These are phyloP conservation scores for Menidia menidia DNA, from an alignment of 2,797 vertebrate species.

Conservation along the genomic window DNA sequence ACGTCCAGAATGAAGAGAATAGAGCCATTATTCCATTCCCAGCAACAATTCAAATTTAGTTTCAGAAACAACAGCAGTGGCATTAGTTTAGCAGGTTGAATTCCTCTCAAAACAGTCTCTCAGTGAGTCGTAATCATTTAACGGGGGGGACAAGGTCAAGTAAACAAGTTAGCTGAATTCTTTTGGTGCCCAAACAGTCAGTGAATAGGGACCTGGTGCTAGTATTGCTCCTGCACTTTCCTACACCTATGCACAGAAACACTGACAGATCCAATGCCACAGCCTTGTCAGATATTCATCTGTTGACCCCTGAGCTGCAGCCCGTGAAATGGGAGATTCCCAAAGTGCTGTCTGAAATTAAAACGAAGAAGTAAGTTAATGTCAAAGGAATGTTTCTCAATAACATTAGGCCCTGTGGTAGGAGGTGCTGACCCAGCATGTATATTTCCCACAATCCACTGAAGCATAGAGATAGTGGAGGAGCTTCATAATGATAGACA, in stretches of 20 bases:
- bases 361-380: constrained; percentile 50
- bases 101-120: constrained; percentile 54
- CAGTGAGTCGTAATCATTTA: constrained; percentile 31
- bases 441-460: constrained; percentile 38
- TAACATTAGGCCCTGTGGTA: constrained; percentile 37
- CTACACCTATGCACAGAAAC: not conserved
- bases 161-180: constrained; percentile 58
- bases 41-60: constrained; percentile 4
- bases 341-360: constrained; percentile 45
- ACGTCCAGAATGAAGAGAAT: not conserved
- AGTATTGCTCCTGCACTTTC: constrained; percentile 2
- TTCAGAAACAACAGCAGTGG: constrained; percentile 19
- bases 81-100: constrained; percentile 36
- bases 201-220: constrained; percentile 55
- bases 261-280: not conserved
- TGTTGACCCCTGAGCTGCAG: constrained; percentile 17
- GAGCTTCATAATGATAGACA: constrained; percentile 9
- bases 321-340: constrained; percentile 53
- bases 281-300: constrained; percentile 27
- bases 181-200: constrained; percentile 41
- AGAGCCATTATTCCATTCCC: not conserved
- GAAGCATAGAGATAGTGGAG: constrained; percentile 38
- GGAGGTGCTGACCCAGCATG: constrained; percentile 47
- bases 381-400: constrained; percentile 54
- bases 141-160: constrained; percentile 49